Evolutionary conservation across 35 echinoderm and acorn worm species (phyloP).

Genomic region (Heliocidaris tuberculata): DNA sequence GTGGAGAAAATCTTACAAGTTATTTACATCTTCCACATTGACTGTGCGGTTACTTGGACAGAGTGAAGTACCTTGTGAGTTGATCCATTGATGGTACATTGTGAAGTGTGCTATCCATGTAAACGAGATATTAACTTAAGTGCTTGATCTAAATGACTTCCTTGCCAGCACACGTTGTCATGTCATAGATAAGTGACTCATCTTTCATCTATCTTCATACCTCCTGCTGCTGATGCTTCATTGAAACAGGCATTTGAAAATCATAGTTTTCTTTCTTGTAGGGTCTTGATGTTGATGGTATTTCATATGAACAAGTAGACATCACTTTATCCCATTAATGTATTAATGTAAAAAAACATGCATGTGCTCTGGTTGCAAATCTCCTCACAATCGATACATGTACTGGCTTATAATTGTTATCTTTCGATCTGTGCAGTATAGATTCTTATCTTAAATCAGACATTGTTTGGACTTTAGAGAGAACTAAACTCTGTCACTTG

Average conservation of each 20-base stretch:
- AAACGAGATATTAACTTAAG: background rate
- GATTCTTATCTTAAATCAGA: too few relatives aligned
- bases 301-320: background rate
- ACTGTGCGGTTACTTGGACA: background rate
- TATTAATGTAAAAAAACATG: too few relatives aligned
- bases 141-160: constrained; percentile 10
- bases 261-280: background rate
- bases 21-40: background rate
- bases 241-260: background rate
- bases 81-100: background rate
- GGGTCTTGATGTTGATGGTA: background rate
- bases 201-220: background rate
- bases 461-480: too few relatives aligned
- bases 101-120: background rate
- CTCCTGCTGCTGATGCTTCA: background rate
- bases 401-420: too few relatives aligned
- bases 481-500: too few relatives aligned
- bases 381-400: too few relatives aligned
- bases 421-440: too few relatives aligned
- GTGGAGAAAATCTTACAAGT: background rate
- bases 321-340: too few relatives aligned
- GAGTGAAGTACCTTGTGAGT: background rate
- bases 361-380: too few relatives aligned
- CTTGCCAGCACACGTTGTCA: background rate
- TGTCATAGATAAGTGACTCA: background rate